Evolutionary conservation across 2,113 vertebrate species (phyloP).

Genomic region (Mesembrinibis cayennensis): DNA sequence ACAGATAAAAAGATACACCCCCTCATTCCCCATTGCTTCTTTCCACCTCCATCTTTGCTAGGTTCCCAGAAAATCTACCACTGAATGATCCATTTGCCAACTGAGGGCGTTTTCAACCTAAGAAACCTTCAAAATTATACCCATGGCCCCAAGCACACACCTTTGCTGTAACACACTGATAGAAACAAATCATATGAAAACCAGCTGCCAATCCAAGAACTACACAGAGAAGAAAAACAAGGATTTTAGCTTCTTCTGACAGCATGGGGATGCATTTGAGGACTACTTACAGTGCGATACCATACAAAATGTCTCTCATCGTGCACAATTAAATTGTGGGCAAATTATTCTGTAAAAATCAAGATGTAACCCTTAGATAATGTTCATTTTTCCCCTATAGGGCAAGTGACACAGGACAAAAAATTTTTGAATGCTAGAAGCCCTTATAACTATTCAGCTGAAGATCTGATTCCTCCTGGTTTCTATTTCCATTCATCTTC

Average conservation of each 20-base stretch:
- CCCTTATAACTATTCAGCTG: conserved; percentile 27
- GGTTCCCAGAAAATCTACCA: conserved; percentile 22
- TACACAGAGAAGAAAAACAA: not conserved
- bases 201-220: not conserved
- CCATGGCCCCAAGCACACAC: not conserved
- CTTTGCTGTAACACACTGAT: not conserved
- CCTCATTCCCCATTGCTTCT: not conserved
- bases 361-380: not conserved
- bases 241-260: not conserved
- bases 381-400: not conserved
- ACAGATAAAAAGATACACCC: conserved; percentile 16
- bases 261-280: not conserved
- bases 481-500: conserved; percentile 60
- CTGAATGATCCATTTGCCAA: not conserved
- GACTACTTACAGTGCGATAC: not conserved
- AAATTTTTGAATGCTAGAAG: not conserved
- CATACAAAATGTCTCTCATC: not conserved
- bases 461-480: conserved; percentile 28
- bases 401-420: not conserved
- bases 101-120: not conserved
- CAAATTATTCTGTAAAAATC: not conserved
- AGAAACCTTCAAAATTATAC: not conserved
- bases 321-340: not conserved
- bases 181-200: not conserved
- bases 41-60: conserved; percentile 14